These are phyloP conservation scores for Pandion haliaetus DNA, from an alignment of 2,113 vertebrate species.

Conservation along the genomic window DNA sequence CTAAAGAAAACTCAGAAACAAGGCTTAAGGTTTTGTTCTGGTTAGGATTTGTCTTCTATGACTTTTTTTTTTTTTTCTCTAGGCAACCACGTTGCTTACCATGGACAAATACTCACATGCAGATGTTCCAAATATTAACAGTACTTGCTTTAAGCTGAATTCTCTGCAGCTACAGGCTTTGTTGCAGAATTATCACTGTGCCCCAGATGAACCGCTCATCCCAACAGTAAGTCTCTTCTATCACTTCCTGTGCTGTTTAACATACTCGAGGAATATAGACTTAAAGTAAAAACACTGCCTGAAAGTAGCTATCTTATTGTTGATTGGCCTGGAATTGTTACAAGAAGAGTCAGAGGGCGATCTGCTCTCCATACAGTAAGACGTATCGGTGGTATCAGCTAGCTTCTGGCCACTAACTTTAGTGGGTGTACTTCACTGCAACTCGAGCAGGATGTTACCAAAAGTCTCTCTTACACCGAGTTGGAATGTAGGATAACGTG, in stretches of 20 bases:
- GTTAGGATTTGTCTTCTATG: background rate
- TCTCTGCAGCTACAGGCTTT: constrained; percentile 94
- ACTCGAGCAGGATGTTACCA: background rate
- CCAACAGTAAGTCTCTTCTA: constrained; percentile 81
- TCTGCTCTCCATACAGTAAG: background rate
- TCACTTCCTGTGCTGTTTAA: background rate
- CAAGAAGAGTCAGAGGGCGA: background rate
- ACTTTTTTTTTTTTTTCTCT: background rate
- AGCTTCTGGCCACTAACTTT: background rate
- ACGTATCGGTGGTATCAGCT: background rate
- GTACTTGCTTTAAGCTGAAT: constrained; percentile 98
- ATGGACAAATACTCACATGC: constrained; percentile 97
- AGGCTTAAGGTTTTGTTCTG: background rate
- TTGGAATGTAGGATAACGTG: background rate
- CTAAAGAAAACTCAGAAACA: background rate
- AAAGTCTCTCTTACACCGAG: background rate
- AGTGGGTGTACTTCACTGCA: background rate
- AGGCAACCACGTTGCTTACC: constrained; percentile 97
- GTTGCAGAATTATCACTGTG: constrained; percentile 95
- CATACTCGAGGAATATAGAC: background rate
- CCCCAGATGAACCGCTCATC: constrained; percentile 94
- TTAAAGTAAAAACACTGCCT: background rate
- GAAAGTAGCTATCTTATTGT: background rate
- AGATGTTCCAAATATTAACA: constrained; percentile 91
- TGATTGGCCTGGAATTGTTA: background rate